Conservation (phyloP, 2,888 invertebrate genomes). For the Sarcophaga caerulescens region DNA sequence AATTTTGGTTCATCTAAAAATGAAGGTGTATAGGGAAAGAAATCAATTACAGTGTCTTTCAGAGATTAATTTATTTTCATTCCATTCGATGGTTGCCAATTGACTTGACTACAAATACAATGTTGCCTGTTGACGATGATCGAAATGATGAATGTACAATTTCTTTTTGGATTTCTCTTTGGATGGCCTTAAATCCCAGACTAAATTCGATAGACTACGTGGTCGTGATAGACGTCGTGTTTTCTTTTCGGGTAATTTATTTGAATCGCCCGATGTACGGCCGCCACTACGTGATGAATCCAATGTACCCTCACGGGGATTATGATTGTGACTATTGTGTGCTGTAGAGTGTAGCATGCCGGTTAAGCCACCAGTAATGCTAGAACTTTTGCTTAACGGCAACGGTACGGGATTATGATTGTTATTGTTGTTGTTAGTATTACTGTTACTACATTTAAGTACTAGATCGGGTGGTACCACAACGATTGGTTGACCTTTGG, state of each 20-base stretch:
- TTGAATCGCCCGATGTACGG: constrained; percentile 91
- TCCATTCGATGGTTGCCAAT: not conserved
- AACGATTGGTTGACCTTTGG: constrained; percentile 76
- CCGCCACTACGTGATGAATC: constrained; percentile 95
- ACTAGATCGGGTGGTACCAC: constrained; percentile 75
- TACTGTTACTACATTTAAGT: constrained; percentile 78
- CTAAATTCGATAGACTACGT: constrained; percentile 92
- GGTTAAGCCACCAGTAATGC: constrained; percentile 77
- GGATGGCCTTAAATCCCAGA: constrained; percentile 86
- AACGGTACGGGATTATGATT: constrained; percentile 66
- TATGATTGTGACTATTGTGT: constrained; percentile 71
- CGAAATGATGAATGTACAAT: constrained; percentile 81
- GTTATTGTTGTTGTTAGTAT: constrained; percentile 73
- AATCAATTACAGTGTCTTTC: not conserved
- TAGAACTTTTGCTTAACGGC: constrained; percentile 76
- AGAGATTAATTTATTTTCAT: not conserved
- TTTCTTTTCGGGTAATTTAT: constrained; percentile 90
- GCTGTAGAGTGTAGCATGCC: constrained; percentile 54
- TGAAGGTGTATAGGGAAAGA: not conserved
- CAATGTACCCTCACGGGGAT: constrained; percentile 88
- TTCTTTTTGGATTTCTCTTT: constrained; percentile 82
- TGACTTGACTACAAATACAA: constrained; percentile 79
- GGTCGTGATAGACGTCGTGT: constrained; percentile 91
- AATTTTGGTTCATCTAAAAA: not conserved
- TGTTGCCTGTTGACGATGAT: constrained; percentile 81